A percentile compares a stretch with the other conserved stretches of the same genome.
Evolutionary conservation across 2,888 invertebrate species (phyloP).

Genomic region (Hypena proboscidalis): DNA sequence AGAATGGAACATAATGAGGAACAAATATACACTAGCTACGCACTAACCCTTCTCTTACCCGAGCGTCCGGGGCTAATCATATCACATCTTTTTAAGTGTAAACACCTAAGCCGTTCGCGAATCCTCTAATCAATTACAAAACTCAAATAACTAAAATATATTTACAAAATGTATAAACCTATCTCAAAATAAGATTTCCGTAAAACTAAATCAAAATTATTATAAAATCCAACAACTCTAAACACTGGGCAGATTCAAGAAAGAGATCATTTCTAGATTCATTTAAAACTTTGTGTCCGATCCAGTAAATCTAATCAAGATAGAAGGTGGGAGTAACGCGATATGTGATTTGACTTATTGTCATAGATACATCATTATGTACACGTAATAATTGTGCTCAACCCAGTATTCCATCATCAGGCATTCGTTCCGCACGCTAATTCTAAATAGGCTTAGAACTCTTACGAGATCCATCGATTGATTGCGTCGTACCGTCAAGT

Average conservation of each 20-base stretch:
- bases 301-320: constrained; percentile 57
- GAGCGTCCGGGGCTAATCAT: constrained; percentile 56
- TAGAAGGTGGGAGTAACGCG: constrained; percentile 71
- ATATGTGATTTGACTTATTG: constrained; percentile 82
- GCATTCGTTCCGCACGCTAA: constrained; percentile 55
- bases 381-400: constrained; percentile 72
- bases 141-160: constrained; percentile 66
- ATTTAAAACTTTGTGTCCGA: constrained; percentile 60
- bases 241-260: constrained; percentile 83
- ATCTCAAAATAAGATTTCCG: constrained; percentile 75
- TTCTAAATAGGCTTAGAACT: constrained; percentile 57
- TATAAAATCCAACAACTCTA: constrained; percentile 74
- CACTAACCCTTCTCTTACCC: constrained; percentile 72
- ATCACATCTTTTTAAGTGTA: constrained; percentile 73
- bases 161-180: constrained; percentile 79
- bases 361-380: constrained; percentile 71
- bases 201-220: constrained; percentile 68
- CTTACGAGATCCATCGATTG: constrained; percentile 66
- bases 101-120: constrained; percentile 73
- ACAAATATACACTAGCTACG: constrained; percentile 78
- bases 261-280: constrained; percentile 84
- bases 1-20: constrained; percentile 76
- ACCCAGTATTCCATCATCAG: constrained; percentile 73
- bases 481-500: constrained; percentile 41
- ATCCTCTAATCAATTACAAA: constrained; percentile 56